phyloP scores from a whole-genome alignment of 2,113 vertebrate genomes.

The Gila orcuttii region DNA sequence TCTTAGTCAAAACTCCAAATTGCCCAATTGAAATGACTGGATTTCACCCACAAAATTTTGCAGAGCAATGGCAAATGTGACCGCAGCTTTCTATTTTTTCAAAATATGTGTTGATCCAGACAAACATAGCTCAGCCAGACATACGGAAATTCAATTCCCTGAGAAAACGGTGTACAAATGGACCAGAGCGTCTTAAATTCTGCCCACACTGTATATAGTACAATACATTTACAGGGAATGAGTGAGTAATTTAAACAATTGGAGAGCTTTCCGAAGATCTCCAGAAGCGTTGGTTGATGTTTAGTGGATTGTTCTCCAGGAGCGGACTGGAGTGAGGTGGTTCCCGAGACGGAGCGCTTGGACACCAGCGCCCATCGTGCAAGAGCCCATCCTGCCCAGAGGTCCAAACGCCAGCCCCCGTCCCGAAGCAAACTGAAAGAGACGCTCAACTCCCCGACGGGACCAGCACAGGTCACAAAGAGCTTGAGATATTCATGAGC shows the following conservation, averaged over 20 bases:
- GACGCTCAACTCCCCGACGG: conserved; percentile 65
- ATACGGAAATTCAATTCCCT: too few relatives aligned
- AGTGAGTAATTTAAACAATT: neutral
- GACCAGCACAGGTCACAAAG: conserved; percentile 67
- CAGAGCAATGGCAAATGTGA: too few relatives aligned
- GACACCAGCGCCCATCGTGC: conserved; percentile 89
- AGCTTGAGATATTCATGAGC: conserved; percentile 30
- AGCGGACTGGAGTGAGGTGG: conserved; percentile 80
- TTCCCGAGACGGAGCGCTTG: conserved; percentile 85
- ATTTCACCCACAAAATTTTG: too few relatives aligned
- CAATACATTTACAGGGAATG: neutral
- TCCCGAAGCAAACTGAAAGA: conserved; percentile 86
- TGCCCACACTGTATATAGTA: too few relatives aligned
- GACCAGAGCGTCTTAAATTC: too few relatives aligned
- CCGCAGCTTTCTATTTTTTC: too few relatives aligned
- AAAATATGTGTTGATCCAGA: too few relatives aligned
- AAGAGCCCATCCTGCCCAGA: conserved; percentile 86
- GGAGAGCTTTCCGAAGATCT: neutral
- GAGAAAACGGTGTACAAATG: too few relatives aligned
- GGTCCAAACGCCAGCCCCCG: conserved; percentile 85
- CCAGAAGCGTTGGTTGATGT: neutral
- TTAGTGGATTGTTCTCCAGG: conserved; percentile 48
- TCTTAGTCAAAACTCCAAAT: too few relatives aligned
- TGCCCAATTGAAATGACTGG: too few relatives aligned
- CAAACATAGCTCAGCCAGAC: too few relatives aligned